phyloP scores from a whole-genome alignment of 1,140 invertebrate species.

The Papilio xuthus region DNA sequence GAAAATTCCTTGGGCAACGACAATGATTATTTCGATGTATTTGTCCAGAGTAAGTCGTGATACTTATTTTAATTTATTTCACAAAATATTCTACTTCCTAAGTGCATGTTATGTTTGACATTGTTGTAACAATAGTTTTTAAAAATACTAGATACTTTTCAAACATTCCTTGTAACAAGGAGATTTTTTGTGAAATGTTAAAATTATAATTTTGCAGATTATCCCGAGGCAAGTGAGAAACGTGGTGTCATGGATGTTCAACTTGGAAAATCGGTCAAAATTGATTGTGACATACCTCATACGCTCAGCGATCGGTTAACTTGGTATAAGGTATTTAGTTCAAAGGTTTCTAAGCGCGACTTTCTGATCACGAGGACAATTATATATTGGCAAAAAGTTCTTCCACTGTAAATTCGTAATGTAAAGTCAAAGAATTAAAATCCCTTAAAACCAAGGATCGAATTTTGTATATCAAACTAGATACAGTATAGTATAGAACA shows the following conservation, averaged over 20 bases:
- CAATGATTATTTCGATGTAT: slow-evolving; percentile 39
- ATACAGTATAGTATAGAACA: too few species aligned
- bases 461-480: too few species aligned
- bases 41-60: slow-evolving; percentile 43
- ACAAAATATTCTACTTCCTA: neutral
- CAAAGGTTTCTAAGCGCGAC: too few species aligned
- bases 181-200: too few species aligned
- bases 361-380: too few species aligned
- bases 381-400: neutral
- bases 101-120: neutral
- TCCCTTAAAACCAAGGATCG: too few species aligned
- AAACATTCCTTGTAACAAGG: too few species aligned
- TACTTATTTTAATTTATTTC: neutral
- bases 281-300: slow-evolving; percentile 47
- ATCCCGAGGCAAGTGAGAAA: slow-evolving; percentile 18
- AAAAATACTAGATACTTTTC: too few species aligned
- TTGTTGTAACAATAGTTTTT: too few species aligned
- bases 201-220: slow-evolving; percentile 41
- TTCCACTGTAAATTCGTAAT: too few species aligned
- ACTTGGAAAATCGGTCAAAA: slow-evolving; percentile 33
- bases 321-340: slow-evolving; percentile 59
- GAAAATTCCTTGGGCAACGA: slow-evolving; percentile 45
- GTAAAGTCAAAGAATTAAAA: too few species aligned
- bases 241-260: slow-evolving; percentile 35
- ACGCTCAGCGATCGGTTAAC: slow-evolving; percentile 39